Conservation (phyloP, 2,888 invertebrate species). For the Stomorhina lunata region DNA sequence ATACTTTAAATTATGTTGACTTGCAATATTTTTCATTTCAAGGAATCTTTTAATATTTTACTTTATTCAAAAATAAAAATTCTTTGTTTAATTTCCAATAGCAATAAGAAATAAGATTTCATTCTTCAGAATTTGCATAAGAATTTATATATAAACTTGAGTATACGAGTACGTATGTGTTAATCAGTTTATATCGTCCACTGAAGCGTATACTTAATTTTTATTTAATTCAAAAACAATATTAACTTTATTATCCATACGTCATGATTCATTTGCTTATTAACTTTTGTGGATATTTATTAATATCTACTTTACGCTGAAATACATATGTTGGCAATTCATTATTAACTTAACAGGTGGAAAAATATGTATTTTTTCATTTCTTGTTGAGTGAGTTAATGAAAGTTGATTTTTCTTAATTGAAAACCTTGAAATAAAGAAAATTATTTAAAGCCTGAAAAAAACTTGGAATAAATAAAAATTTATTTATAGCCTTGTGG, state of each 20-base stretch:
- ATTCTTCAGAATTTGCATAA: neutral
- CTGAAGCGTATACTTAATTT: slow-evolving; percentile 29
- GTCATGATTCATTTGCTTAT: neutral
- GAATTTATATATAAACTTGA: neutral
- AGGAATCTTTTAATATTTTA: neutral
- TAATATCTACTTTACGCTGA: too few species aligned
- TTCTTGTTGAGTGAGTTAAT: too few species aligned
- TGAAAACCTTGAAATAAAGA: too few species aligned
- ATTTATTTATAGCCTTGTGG: too few species aligned
- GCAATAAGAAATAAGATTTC: too few species aligned
- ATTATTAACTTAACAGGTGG: too few species aligned
- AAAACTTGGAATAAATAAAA: too few species aligned
- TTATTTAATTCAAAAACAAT: neutral
- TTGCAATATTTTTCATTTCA: slow-evolving; percentile 23
- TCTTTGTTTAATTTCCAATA: slow-evolving; percentile 1
- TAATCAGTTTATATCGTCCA: neutral
- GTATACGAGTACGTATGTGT: neutral
- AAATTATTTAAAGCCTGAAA: too few species aligned
- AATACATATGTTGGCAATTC: too few species aligned
- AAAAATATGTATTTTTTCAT: too few species aligned
- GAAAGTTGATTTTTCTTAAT: too few species aligned
- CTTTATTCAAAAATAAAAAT: neutral
- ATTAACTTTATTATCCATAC: neutral
- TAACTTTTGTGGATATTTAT: too few species aligned
- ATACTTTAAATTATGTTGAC: slow-evolving; percentile 36